A percentile compares a stretch with the other conserved stretches of the same genome.
These are phyloP conservation scores for Girardia tigrina DNA, from an alignment of 2,888 invertebrate species.

Conservation along the genomic window DNA sequence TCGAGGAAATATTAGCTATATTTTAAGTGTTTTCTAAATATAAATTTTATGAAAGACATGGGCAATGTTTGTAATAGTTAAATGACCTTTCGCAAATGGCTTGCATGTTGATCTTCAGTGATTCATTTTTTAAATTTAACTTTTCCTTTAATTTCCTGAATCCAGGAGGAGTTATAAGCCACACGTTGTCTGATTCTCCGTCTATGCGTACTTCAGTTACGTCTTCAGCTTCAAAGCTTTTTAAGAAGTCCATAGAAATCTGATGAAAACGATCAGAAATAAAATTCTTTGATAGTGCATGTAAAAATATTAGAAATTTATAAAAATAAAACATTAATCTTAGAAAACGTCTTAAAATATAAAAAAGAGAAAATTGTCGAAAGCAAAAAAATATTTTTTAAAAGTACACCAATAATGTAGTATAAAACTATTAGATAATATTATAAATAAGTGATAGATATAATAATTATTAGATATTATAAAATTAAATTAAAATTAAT, in stretches of 20 bases:
- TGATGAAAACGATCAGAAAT: neutral
- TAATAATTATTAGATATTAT: too few species aligned
- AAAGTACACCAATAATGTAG: too few species aligned
- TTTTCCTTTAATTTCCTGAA: neutral
- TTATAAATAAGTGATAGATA: too few species aligned
- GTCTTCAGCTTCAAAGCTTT: conserved; percentile 24
- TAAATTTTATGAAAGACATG: too few species aligned
- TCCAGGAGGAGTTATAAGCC: conserved; percentile 31
- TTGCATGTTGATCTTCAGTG: neutral
- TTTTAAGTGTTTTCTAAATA: too few species aligned
- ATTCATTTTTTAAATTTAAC: neutral
- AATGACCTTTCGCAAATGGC: neutral
- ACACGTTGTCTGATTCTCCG: conserved; percentile 13
- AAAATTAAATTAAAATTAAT: too few species aligned
- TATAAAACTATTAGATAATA: too few species aligned
- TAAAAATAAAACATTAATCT: neutral
- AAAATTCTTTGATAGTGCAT: neutral
- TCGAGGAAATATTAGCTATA: too few species aligned
- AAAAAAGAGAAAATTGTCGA: neutral
- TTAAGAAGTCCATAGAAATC: conserved; percentile 11
- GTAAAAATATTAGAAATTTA: neutral
- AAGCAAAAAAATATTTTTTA: neutral
- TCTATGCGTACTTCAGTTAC: neutral
- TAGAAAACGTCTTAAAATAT: neutral
- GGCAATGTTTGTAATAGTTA: too few species aligned